phyloP scores from a whole-genome alignment of 2,888 invertebrate species.

The Phortica magna region DNA sequence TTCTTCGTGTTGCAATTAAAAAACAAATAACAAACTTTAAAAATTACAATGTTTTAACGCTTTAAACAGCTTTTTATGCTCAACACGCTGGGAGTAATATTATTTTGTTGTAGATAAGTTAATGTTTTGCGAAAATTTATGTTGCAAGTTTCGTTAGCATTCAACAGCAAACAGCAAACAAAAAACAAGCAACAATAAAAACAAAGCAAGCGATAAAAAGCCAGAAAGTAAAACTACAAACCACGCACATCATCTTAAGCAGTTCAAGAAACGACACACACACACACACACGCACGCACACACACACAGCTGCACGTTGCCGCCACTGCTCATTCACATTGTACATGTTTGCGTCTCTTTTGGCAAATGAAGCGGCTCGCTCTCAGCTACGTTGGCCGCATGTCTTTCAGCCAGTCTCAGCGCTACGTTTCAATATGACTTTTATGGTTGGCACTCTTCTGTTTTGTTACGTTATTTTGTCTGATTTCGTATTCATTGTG shows the following conservation, averaged over 20 bases:
- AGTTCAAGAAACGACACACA: slow-evolving; percentile 41
- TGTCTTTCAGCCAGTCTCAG: background rate
- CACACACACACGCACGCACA: slow-evolving; percentile 37
- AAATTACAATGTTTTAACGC: too few species aligned
- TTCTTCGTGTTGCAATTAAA: too few species aligned
- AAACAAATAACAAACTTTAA: too few species aligned
- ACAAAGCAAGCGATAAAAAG: background rate
- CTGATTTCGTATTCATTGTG: slow-evolving; percentile 49
- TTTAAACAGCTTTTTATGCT: too few species aligned
- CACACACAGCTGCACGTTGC: background rate
- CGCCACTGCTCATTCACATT: background rate
- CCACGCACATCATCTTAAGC: slow-evolving; percentile 36
- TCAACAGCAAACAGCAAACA: slow-evolving; percentile 44
- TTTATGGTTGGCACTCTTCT: slow-evolving; percentile 66
- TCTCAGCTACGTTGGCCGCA: background rate
- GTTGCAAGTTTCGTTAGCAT: slow-evolving; percentile 36
- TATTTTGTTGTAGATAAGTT: slow-evolving; percentile 41
- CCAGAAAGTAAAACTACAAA: slow-evolving; percentile 33
- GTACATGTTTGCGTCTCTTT: slow-evolving; percentile 2
- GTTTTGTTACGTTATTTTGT: slow-evolving; percentile 67
- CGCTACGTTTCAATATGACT: slow-evolving; percentile 66
- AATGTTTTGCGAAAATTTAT: slow-evolving; percentile 52
- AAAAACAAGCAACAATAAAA: background rate
- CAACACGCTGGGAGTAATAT: too few species aligned
- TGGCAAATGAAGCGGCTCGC: slow-evolving; percentile 14